These are phyloP conservation scores for Bembecia ichneumoniformis DNA, from an alignment of 2,888 invertebrate genomes.

Conservation along the genomic window DNA sequence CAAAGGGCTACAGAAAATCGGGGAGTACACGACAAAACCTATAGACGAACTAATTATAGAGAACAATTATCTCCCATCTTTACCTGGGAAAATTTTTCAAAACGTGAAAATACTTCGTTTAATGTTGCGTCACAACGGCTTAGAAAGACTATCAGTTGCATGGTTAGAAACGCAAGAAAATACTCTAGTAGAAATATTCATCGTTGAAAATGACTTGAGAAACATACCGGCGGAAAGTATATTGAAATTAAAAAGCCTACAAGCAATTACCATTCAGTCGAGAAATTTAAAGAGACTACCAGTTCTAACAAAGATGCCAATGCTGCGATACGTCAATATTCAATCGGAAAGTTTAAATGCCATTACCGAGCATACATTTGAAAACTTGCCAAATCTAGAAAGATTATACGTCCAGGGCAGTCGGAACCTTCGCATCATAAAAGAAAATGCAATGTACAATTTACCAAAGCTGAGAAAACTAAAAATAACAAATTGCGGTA, in stretches of 20 bases:
- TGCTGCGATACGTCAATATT: slow-evolving; percentile 81
- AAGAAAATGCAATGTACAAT: slow-evolving; percentile 80
- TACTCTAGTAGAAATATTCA: slow-evolving; percentile 84
- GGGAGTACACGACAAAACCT: slow-evolving; percentile 76
- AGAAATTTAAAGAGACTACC: slow-evolving; percentile 83
- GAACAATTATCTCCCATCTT: slow-evolving; percentile 86
- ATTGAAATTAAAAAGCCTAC: slow-evolving; percentile 79
- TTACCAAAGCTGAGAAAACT: slow-evolving; percentile 78
- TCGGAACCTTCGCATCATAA: slow-evolving; percentile 76
- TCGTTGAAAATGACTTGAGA: slow-evolving; percentile 86
- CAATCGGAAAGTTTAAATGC: slow-evolving; percentile 78
- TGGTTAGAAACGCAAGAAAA: slow-evolving; percentile 86
- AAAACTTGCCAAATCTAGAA: slow-evolving; percentile 79
- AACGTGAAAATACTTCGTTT: slow-evolving; percentile 81
- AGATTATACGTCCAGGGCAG: slow-evolving; percentile 82
- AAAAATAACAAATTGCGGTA: slow-evolving; percentile 83
- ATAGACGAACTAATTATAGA: slow-evolving; percentile 90
- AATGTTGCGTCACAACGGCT: slow-evolving; percentile 86
- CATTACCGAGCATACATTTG: slow-evolving; percentile 78
- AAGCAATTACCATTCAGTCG: slow-evolving; percentile 88
- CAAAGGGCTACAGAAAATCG: slow-evolving; percentile 80
- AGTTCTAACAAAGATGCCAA: slow-evolving; percentile 78
- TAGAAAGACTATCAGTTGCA: slow-evolving; percentile 84
- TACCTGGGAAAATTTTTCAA: slow-evolving; percentile 87
- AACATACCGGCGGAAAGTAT: slow-evolving; percentile 85